Percentiles rank a stretch among this genome's conserved stretches.
Conservation (phyloP, 2,797 vertebrate species). For the Notoglanidium macrostoma region DNA sequence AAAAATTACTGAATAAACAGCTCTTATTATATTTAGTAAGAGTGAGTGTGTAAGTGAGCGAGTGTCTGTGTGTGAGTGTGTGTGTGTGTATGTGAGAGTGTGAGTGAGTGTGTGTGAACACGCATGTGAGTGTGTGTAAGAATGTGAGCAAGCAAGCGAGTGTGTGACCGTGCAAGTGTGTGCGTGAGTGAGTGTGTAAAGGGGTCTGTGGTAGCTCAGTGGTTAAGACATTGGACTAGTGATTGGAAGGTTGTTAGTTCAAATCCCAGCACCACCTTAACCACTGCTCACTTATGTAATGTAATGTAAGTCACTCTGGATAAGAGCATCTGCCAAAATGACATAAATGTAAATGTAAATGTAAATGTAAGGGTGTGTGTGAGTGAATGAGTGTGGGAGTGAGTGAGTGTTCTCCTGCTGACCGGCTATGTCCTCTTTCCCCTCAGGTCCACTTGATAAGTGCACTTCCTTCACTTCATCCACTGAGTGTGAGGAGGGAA, state of each 20-base stretch:
- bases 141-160: background rate
- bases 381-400: too few species aligned
- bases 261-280: background rate
- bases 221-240: background rate
- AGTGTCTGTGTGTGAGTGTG: background rate
- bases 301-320: too few species aligned
- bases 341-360: too few species aligned
- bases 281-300: too few species aligned
- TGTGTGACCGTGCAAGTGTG: background rate
- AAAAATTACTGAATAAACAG: too few species aligned
- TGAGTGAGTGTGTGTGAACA: background rate
- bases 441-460: conserved; percentile 55
- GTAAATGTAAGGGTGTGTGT: too few species aligned
- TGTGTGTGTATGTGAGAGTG: background rate
- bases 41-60: background rate
- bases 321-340: too few species aligned
- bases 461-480: conserved; percentile 76
- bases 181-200: conserved; percentile 20
- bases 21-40: background rate
- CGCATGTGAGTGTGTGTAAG: background rate
- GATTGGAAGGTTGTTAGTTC: background rate
- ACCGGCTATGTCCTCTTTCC: conserved; percentile 62
- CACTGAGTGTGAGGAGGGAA: conserved; percentile 72
- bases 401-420: background rate
- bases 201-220: background rate